Percentiles rank a stretch among this genome's conserved stretches.
These are phyloP conservation scores for Aleiodes alternator DNA, from an alignment of 2,888 invertebrate species.

Conservation along the genomic window DNA sequence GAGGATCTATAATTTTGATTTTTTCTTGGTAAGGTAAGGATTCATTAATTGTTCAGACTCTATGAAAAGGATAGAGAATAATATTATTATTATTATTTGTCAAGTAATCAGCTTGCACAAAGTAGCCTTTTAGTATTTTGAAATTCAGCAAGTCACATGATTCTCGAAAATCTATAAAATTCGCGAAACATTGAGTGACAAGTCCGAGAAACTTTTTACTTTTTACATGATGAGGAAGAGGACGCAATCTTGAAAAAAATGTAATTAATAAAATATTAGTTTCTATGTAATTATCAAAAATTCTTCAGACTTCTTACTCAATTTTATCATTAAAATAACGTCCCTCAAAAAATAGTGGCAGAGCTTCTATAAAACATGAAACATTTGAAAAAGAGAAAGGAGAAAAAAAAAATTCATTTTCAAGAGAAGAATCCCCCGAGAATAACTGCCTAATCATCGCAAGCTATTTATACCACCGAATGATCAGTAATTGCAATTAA, in stretches of 20 bases:
- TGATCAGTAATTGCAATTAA: conserved; percentile 14
- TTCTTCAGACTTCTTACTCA: not conserved
- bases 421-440: no score
- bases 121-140: not conserved
- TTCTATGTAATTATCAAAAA: not conserved
- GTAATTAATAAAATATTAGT: not conserved
- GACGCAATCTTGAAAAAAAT: not conserved
- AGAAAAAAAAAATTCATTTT: not conserved
- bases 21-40: not conserved
- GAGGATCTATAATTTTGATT: not conserved
- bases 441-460: conserved; percentile 33
- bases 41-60: not conserved
- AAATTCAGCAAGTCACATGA: not conserved
- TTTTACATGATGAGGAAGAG: not conserved
- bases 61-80: not conserved
- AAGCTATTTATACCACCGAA: not conserved
- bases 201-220: not conserved
- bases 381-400: not conserved
- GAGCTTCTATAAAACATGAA: not conserved
- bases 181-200: not conserved
- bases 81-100: not conserved
- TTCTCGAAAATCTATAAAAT: not conserved
- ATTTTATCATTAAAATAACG: not conserved
- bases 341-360: not conserved
- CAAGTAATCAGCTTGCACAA: conserved; percentile 22